Evolutionary conservation across 2,797 vertebrate species (phyloP).

Genomic region (Botia almorhae): DNA sequence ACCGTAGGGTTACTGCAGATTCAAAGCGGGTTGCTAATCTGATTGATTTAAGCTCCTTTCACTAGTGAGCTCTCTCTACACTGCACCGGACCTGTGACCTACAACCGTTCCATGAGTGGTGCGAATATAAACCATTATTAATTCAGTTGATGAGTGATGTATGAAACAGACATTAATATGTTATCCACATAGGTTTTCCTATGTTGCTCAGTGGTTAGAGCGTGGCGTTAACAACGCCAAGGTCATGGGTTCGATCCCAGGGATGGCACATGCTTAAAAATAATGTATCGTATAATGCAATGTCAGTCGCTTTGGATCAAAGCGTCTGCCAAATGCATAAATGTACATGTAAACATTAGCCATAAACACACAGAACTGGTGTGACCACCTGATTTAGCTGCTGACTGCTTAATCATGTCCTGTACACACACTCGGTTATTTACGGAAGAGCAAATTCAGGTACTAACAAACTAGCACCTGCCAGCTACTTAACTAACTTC

Average conservation of each 20-base stretch:
- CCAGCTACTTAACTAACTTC: too few species aligned
- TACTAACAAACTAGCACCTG: too few species aligned
- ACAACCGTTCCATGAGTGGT: constrained; percentile 16
- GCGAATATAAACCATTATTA: not conserved
- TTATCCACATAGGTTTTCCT: too few species aligned
- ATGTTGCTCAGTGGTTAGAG: too few species aligned
- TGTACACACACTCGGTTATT: not conserved
- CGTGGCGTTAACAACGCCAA: too few species aligned
- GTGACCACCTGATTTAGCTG: not conserved
- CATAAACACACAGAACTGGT: not conserved
- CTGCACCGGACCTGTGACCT: constrained; percentile 60
- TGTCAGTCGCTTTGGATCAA: too few species aligned
- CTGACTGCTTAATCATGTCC: not conserved
- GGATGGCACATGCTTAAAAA: too few species aligned
- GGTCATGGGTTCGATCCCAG: too few species aligned
- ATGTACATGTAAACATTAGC: not conserved
- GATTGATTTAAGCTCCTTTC: constrained; percentile 93
- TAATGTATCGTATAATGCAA: too few species aligned
- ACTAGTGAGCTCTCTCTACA: constrained; percentile 65
- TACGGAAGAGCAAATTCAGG: too few species aligned
- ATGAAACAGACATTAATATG: not conserved
- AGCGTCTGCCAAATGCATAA: too few species aligned
- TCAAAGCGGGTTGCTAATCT: constrained; percentile 83
- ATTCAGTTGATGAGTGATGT: not conserved
- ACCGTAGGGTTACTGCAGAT: constrained; percentile 54